Conservation (phyloP, 2,113 vertebrate species). For the Clarias magur region DNA sequence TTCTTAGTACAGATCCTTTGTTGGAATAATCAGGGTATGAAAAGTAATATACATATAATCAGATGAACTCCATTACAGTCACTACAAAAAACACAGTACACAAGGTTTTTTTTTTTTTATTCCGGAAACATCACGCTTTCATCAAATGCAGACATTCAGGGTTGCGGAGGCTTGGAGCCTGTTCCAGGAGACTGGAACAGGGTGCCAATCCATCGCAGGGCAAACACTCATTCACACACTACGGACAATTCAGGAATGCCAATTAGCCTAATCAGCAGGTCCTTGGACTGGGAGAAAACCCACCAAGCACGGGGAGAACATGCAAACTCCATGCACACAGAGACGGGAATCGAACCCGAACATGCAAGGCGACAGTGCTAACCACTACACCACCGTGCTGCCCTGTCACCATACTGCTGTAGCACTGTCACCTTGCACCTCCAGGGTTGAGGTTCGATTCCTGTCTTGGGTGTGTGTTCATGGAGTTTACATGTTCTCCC, state of each 20-base stretch:
- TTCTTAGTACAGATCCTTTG: slow-evolving; percentile 22
- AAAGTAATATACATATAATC: not conserved
- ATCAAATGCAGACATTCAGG: not conserved
- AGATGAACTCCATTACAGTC: not conserved
- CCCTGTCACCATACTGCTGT: too few species aligned
- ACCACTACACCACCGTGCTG: not conserved
- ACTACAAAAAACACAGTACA: not conserved
- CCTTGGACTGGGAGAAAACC: not conserved
- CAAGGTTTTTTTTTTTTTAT: not conserved
- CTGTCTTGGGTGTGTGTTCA: too few species aligned
- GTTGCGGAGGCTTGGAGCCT: too few species aligned
- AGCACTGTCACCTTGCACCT: too few species aligned
- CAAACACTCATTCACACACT: too few species aligned
- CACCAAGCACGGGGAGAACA: not conserved
- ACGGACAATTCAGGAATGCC: not conserved
- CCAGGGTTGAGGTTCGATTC: too few species aligned
- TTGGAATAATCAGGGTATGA: slow-evolving; percentile 52
- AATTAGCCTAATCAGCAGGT: not conserved
- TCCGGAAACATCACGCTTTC: not conserved
- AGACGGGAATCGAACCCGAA: too few species aligned
- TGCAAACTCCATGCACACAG: not conserved
- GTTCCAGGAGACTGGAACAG: too few species aligned
- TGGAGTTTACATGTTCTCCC: too few species aligned
- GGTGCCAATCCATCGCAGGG: too few species aligned
- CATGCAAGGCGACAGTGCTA: not conserved